Conservation (phyloP, 2,113 vertebrate species). For the Myiagra hebetior region DNA sequence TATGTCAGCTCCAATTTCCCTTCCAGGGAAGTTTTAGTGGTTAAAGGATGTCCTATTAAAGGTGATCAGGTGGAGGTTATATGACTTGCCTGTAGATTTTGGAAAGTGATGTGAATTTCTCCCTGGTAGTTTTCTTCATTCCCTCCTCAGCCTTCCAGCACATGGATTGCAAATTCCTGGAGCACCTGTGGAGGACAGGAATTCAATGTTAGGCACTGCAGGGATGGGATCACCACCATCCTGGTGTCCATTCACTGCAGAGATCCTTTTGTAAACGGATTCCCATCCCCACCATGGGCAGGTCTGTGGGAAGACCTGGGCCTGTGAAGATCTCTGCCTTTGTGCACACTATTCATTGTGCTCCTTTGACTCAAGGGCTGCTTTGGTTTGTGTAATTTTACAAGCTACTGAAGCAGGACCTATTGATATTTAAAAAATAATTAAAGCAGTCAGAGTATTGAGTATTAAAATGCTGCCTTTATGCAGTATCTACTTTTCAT, state of each 20-base stretch:
- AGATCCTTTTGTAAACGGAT: not conserved
- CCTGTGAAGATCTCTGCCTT: not conserved
- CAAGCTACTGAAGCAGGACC: conserved; percentile 56
- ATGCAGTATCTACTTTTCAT: conserved; percentile 58
- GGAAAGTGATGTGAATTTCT: not conserved
- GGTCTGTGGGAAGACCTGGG: not conserved
- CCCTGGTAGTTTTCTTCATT: not conserved
- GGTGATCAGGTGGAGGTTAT: not conserved
- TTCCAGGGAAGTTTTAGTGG: not conserved
- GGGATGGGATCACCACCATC: not conserved
- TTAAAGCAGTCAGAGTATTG: conserved; percentile 55
- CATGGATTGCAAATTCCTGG: not conserved
- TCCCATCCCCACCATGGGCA: not conserved
- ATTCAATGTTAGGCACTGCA: rapidly evolving
- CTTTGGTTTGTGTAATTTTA: conserved; percentile 53
- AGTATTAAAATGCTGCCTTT: conserved; percentile 59
- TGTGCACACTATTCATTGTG: not conserved
- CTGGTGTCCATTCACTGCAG: not conserved
- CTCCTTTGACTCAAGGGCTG: conserved; percentile 19
- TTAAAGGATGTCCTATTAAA: not conserved
- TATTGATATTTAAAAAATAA: conserved; percentile 65
- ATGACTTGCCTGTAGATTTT: not conserved
- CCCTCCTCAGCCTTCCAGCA: not conserved
- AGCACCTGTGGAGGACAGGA: not conserved
- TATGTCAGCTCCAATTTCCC: not conserved